Evolutionary conservation across 2,888 invertebrate genomes (phyloP).

Genomic region (Caenorhabditis panamensis): DNA sequence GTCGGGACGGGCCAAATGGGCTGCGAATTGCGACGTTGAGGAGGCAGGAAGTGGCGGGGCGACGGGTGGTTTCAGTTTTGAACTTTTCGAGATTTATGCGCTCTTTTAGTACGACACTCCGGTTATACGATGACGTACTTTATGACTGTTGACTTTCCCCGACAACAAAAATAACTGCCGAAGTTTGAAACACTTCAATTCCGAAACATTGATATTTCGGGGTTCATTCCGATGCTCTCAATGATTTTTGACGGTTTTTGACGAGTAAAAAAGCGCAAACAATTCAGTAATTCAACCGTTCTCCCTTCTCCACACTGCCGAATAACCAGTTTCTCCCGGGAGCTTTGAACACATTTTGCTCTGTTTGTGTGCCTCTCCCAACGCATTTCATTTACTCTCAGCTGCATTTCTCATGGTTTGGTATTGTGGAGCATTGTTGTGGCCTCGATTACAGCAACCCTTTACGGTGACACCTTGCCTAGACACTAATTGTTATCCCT

Average conservation of each 20-base stretch:
- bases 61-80: neutral
- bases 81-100: neutral
- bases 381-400: too few relatives aligned
- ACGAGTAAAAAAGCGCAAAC: neutral
- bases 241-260: too few relatives aligned
- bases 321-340: neutral
- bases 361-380: neutral
- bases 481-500: neutral
- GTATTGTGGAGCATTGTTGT: too few relatives aligned
- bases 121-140: neutral
- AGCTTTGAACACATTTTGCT: neutral
- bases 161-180: too few relatives aligned
- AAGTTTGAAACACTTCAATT: too few relatives aligned
- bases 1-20: conserved; percentile 4
- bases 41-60: neutral
- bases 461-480: too few relatives aligned
- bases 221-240: too few relatives aligned
- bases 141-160: too few relatives aligned
- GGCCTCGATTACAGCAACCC: neutral
- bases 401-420: too few relatives aligned
- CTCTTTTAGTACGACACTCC: neutral
- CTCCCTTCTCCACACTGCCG: neutral
- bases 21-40: neutral
- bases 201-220: too few relatives aligned
- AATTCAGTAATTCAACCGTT: neutral